These are phyloP conservation scores for Phymanthus crucifer DNA, from an alignment of 92 coral and sea anemone genomes.

Conservation along the genomic window DNA sequence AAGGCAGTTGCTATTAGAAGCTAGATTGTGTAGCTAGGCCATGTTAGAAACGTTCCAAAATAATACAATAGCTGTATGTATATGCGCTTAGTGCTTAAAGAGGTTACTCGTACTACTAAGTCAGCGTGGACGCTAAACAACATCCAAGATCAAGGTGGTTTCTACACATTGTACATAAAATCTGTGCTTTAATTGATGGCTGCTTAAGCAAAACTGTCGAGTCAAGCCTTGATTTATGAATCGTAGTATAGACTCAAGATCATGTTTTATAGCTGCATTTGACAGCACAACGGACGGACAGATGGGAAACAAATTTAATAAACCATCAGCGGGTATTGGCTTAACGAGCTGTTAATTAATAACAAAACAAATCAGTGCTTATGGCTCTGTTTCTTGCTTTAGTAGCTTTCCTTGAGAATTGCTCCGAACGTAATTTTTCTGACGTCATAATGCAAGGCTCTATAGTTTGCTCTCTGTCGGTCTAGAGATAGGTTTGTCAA, in stretches of 20 bases:
- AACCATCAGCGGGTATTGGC: neutral
- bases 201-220: neutral
- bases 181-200: neutral
- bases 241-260: neutral
- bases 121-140: neutral
- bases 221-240: neutral
- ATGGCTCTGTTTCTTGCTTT: neutral
- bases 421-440: neutral
- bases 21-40: neutral
- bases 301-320: neutral
- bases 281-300: neutral
- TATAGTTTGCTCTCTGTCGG: neutral
- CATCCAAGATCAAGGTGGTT: neutral
- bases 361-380: neutral
- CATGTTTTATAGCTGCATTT: neutral
- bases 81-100: neutral
- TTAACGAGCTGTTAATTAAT: constrained; percentile 6
- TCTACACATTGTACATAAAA: neutral
- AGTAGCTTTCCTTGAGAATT: neutral
- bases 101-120: neutral
- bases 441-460: neutral
- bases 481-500: no score
- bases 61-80: neutral
- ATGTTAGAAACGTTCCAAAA: neutral
- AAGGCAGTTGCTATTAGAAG: neutral